phyloP scores from a whole-genome alignment of 2,797 vertebrate species.

The Leptoclinus maculatus region DNA sequence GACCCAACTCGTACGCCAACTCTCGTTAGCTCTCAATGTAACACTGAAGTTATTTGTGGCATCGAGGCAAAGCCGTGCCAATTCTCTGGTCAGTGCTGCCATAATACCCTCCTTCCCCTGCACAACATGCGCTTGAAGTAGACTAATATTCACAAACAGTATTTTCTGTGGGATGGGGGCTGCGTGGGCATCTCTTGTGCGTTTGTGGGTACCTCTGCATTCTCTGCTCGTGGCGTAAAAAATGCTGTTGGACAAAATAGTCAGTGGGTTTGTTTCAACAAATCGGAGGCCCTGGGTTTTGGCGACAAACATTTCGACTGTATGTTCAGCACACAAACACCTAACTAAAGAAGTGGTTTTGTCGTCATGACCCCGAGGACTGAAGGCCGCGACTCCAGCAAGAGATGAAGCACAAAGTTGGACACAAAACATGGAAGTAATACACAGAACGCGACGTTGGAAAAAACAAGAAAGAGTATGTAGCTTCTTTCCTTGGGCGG shows the following conservation, averaged over 20 bases:
- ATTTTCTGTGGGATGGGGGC: constrained; percentile 35
- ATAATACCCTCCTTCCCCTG: constrained; percentile 21
- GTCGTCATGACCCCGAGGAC: constrained; percentile 10
- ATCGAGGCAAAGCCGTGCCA: constrained; percentile 35
- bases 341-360: constrained; percentile 41
- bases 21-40: constrained; percentile 50
- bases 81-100: constrained; percentile 59
- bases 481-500: constrained; percentile 31
- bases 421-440: constrained; percentile 44
- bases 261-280: constrained; percentile 52
- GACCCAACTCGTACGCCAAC: constrained; percentile 50
- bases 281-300: constrained; percentile 36
- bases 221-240: constrained; percentile 52
- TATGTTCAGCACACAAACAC: constrained; percentile 55
- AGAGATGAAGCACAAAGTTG: constrained; percentile 31
- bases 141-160: constrained; percentile 68
- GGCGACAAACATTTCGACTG: constrained; percentile 33
- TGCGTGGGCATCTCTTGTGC: constrained; percentile 1
- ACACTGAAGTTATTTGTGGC: constrained; percentile 61
- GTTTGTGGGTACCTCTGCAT: constrained; percentile 46
- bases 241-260: constrained; percentile 34
- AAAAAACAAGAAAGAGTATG: constrained; percentile 37
- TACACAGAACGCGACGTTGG: constrained; percentile 28
- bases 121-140: constrained; percentile 41
- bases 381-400: constrained; percentile 16